Conservation (phyloP, 2,888 invertebrate genomes). For the Xanthia togata region DNA sequence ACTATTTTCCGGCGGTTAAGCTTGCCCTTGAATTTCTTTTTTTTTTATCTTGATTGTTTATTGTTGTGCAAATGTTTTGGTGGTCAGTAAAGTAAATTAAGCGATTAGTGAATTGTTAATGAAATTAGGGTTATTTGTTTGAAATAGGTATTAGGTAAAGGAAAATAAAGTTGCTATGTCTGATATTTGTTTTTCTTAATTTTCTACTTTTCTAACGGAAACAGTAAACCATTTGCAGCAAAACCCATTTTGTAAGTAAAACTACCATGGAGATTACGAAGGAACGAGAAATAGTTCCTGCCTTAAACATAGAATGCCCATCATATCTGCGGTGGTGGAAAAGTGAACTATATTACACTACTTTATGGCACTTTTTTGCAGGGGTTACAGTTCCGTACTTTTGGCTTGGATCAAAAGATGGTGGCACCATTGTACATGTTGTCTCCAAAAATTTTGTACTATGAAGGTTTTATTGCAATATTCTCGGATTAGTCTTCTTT, state of each 20-base stretch:
- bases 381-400: no score
- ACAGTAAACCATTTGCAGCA: not conserved
- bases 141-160: constrained; percentile 11
- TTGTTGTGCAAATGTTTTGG: constrained; percentile 46
- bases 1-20: not conserved
- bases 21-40: not conserved
- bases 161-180: constrained; percentile 34
- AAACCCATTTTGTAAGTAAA: not conserved
- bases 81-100: constrained; percentile 35
- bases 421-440: no score
- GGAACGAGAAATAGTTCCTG: not conserved
- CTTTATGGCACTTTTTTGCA: not conserved
- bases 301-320: not conserved
- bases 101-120: constrained; percentile 13
- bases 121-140: constrained; percentile 25
- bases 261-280: not conserved
- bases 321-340: no score
- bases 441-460: no score
- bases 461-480: no score
- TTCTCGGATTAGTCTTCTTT: no score
- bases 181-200: not conserved
- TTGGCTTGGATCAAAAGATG: no score
- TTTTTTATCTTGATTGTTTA: constrained; percentile 29
- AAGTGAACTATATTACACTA: not conserved
- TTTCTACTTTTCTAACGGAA: not conserved